Evolutionary conservation across 2,113 vertebrate genomes (phyloP), one percentile per base, ranked within the genome.

Genomic region (Takifugu flavidus): DNA sequence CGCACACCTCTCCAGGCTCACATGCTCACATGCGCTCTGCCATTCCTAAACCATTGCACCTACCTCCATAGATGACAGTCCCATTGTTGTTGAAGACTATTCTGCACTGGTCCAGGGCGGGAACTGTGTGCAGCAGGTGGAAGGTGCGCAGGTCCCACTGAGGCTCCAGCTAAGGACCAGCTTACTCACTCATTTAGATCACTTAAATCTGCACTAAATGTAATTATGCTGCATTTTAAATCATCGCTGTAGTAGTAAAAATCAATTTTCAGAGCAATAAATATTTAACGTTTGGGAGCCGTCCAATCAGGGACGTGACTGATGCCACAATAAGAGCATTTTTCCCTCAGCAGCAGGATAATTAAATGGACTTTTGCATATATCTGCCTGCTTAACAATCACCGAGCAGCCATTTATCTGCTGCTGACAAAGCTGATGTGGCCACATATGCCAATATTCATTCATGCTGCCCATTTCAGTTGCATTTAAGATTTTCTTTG

Each of bases 61-160:
- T 91, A 99, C 97, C 97, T 93, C 97, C 97, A 70, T 99, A 99
- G 90, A 99, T 99, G 74, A 98, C 95, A 0, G 97, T 98, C 68
- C 96, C 97, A 0, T 93, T 98, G 77, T 99, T 96, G 85, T 99
- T 99, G 88, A 99, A 99, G 47, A 99, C 97, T n/a, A 98, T 95
- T n/a, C 96, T 92, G 79, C 97, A 99, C 85, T 99, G 97, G 89
- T 99, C 97, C 80, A 99, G 88, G 5, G 96, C 97, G 43, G 97
- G 97, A 31, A 99, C 97, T 0, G 95, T 99, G 79, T 99, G 96
- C 29, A 99, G 89, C 55, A 99, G 92, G 80, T 99, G 97, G 80
- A 98, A 99, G 53, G 97, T 99, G 52, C 97, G 90, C 51, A 99
- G 91, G 75, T 99, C 97, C 97, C 97, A 99, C 97, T 99, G 82